Evolutionary conservation across 2,113 vertebrate species (phyloP).

Genomic region (Chauna torquata): DNA sequence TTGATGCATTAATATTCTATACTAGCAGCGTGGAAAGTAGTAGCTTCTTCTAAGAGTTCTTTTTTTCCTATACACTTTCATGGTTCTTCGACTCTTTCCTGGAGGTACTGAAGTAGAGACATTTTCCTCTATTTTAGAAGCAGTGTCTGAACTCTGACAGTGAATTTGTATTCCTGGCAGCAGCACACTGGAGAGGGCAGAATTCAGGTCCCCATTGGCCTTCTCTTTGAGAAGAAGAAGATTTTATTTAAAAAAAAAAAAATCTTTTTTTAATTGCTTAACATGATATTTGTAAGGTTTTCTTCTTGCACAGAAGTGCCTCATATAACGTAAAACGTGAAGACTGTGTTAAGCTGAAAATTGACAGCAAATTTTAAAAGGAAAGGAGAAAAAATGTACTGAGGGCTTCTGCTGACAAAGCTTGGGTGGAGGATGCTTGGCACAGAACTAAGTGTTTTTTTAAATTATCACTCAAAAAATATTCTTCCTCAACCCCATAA

Average conservation of each 20-base stretch:
- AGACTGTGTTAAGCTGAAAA: background rate
- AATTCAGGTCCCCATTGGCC: background rate
- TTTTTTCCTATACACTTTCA: background rate
- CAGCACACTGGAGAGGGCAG: background rate
- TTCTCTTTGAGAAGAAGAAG: background rate
- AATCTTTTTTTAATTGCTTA: background rate
- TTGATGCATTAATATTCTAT: background rate
- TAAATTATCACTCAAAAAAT: slow-evolving; percentile 34
- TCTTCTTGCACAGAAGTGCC: background rate
- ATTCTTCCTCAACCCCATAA: slow-evolving; percentile 31
- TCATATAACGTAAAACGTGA: background rate
- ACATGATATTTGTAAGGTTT: background rate
- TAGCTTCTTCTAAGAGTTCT: background rate
- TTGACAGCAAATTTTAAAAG: slow-evolving; percentile 3
- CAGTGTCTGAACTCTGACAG: background rate
- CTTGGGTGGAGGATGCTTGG: slow-evolving; percentile 32
- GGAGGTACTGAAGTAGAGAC: background rate
- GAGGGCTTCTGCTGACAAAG: slow-evolving; percentile 43
- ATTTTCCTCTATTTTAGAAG: background rate
- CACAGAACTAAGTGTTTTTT: slow-evolving; percentile 28
- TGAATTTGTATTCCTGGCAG: background rate
- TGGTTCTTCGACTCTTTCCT: background rate
- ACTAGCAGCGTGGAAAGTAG: background rate
- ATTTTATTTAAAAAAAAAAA: background rate
- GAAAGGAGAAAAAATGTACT: slow-evolving; percentile 23